Evolutionary conservation across 2,888 invertebrate species (phyloP), one percentile per base, ranked within the genome.

Genomic region (Asteroscopus sphinx): DNA sequence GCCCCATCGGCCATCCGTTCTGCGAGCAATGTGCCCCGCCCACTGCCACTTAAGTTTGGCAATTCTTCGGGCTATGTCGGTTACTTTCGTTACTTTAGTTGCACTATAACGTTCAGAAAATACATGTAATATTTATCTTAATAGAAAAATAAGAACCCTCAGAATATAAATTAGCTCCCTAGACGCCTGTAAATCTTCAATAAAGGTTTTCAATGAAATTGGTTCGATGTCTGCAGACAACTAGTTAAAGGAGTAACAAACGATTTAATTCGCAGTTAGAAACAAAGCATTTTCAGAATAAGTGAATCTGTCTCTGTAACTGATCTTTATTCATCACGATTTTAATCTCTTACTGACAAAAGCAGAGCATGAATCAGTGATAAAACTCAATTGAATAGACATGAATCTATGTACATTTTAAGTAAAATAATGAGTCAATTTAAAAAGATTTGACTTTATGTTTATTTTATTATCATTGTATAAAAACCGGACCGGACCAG

Each of bases 111-210:
- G 21, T 21, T 3, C 21, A 4, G 6, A 3, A 21, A 21, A 4
- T 21, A 21, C n/a, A n/a, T n/a, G 4, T 21, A 21, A 21, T 21
- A 21, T 21, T 21, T 6, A 21, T 21, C 21, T 59, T n/a, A 41
- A 61, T 60, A 36, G 26, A 42, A 42, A 47, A 41, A 17, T 11
- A 46, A 32, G 45, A 45, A 40, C 12, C 25, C 30, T 41, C 47
- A 32, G 44, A 33, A 47, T 37, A 17, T 42, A 17, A 1, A 68
- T 17, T 47, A 47, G 13, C 33, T 63, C 46, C 32, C 53, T 32
- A 47, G 37, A 35, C 25, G n/a, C 39, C 53, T 15, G 44, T 63
- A 55, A 69, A 69, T 70, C 45, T 42, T 33, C 25, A 55, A 69
- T 55, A 64, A 47, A 49, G 41, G 45, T 46, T 55, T 46, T 55